A percentile compares a stretch with the other conserved stretches of the same genome.
phyloP scores from a whole-genome alignment of 1,140 invertebrate genomes.

The Pseudomyrmex gracilis region DNA sequence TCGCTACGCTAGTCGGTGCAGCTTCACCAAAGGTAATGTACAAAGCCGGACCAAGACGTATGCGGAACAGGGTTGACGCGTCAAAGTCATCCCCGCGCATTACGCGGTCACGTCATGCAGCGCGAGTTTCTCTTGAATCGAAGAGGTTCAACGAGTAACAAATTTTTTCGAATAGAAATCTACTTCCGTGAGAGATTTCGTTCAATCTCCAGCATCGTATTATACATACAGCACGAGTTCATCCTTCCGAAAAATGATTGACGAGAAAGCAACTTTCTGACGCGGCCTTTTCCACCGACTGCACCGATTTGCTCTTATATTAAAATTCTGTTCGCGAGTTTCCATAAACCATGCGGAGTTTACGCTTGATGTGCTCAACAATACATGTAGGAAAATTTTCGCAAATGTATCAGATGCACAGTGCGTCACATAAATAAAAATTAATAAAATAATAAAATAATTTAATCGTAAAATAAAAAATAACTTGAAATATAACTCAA shows the following conservation, averaged over 20 bases:
- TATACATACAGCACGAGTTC: conserved; percentile 3
- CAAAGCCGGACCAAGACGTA: not conserved
- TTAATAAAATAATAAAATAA: no score
- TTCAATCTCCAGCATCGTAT: not conserved
- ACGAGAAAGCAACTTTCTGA: conserved; percentile 2
- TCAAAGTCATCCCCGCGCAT: conserved; percentile 3
- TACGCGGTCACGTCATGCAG: not conserved
- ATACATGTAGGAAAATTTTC: not conserved
- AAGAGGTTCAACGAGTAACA: not conserved
- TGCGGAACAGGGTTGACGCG: not conserved
- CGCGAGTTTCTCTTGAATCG: conserved; percentile 1
- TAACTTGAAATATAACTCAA: no score
- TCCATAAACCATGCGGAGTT: not conserved
- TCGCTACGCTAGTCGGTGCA: not conserved
- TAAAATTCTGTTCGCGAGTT: conserved; percentile 1
- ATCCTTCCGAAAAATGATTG: not conserved
- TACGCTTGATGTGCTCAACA: not conserved
- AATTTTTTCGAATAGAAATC: not conserved
- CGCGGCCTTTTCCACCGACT: not conserved
- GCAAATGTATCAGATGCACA: not conserved
- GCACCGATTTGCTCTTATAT: not conserved
- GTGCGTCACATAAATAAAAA: no score
- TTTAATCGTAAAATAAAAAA: no score
- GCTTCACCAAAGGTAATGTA: conserved; percentile 6
- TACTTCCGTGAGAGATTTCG: not conserved